Conservation (phyloP, 2,888 invertebrate genomes). For the Scelioninae gen. 2 region DNA sequence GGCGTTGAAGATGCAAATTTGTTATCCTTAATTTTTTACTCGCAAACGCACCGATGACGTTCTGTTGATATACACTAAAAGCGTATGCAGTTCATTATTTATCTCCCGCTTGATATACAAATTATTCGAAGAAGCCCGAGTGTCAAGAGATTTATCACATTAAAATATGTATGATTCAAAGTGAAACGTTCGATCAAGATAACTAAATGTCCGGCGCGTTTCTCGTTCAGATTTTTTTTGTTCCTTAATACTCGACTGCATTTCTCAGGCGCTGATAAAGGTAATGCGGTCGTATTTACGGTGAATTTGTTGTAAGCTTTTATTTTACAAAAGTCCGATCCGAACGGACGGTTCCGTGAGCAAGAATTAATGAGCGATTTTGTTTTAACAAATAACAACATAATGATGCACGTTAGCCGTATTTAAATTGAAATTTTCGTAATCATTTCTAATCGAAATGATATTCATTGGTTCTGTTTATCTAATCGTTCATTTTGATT, state of each 20-base stretch:
- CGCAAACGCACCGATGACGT: slow-evolving; percentile 8
- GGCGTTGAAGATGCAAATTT: slow-evolving; percentile 26
- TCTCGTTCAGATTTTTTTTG: slow-evolving; percentile 24
- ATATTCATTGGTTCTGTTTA: neutral
- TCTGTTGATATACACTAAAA: slow-evolving; percentile 47
- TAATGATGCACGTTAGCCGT: slow-evolving; percentile 16
- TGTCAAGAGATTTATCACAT: slow-evolving; percentile 56
- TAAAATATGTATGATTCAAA: slow-evolving; percentile 57
- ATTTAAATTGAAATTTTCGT: slow-evolving; percentile 6
- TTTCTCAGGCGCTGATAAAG: slow-evolving; percentile 47
- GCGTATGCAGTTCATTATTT: slow-evolving; percentile 53
- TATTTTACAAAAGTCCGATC: slow-evolving; percentile 41
- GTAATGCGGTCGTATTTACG: slow-evolving; percentile 44
- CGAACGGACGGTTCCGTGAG: slow-evolving; percentile 19
- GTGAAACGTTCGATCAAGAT: slow-evolving; percentile 55
- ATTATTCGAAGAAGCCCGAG: slow-evolving; percentile 55
- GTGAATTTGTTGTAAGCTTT: slow-evolving; percentile 42
- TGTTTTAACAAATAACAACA: slow-evolving; percentile 29
- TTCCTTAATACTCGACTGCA: slow-evolving; percentile 29
- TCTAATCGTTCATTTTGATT: no score
- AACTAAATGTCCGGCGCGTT: slow-evolving; percentile 54
- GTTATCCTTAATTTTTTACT: slow-evolving; percentile 13
- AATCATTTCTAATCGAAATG: slow-evolving; percentile 13
- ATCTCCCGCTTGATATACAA: slow-evolving; percentile 52
- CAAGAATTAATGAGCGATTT: slow-evolving; percentile 41